Conservation (phyloP, 1,140 invertebrate genomes). For the Chrysomallon squamiferum region DNA sequence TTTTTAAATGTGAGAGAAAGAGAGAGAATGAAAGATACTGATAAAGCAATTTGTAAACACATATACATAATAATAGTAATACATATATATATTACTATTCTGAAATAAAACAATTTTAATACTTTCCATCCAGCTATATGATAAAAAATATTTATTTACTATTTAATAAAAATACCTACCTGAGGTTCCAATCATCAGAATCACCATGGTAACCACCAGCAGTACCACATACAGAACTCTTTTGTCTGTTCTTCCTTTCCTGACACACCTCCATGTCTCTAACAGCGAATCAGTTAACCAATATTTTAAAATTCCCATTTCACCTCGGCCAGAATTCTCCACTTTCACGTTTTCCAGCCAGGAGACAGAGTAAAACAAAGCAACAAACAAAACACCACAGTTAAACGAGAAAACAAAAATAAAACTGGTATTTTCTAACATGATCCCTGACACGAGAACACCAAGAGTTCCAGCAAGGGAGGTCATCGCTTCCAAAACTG, state of each 20-base stretch:
- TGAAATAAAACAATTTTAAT: no score
- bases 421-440: slow-evolving; percentile 58
- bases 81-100: no score
- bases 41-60: no score
- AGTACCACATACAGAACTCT: slow-evolving; percentile 49
- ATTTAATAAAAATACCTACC: slow-evolving; percentile 32
- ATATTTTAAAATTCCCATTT: slow-evolving; percentile 1
- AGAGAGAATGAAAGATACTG: no score
- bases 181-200: slow-evolving; percentile 28
- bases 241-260: slow-evolving; percentile 48
- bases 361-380: slow-evolving; percentile 60
- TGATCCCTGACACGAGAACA: slow-evolving; percentile 60
- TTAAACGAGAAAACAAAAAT: slow-evolving; percentile 56
- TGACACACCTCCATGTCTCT: slow-evolving; percentile 54
- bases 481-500: slow-evolving; percentile 75
- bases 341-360: slow-evolving; percentile 46
- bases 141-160: no score
- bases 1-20: no score
- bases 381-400: slow-evolving; percentile 43
- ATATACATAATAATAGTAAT: no score
- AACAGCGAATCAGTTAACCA: slow-evolving; percentile 6
- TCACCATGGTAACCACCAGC: slow-evolving; percentile 39
- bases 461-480: slow-evolving; percentile 65
- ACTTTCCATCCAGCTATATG: no score
- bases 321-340: not conserved